A percentile compares a stretch with the other conserved stretches of the same genome.
Evolutionary conservation across 1,140 invertebrate species (phyloP).

Genomic region (Apolygus lucorum): DNA sequence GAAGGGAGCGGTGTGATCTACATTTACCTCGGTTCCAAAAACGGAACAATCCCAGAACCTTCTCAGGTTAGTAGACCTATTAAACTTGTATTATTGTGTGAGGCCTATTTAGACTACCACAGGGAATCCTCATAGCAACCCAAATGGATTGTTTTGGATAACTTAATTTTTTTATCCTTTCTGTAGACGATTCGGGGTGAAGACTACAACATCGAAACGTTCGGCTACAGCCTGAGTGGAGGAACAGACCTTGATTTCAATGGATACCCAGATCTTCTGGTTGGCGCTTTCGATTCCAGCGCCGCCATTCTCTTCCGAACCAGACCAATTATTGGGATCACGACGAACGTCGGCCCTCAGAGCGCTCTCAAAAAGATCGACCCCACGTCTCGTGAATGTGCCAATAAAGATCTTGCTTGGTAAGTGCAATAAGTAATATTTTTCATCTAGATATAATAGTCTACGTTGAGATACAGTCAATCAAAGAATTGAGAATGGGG

Average conservation of each 20-base stretch:
- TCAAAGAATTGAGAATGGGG: too few relatives aligned
- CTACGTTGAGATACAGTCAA: too few relatives aligned
- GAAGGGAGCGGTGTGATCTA: conserved; percentile 75
- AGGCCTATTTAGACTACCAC: too few relatives aligned
- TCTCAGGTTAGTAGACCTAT: conserved; percentile 56
- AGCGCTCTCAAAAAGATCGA: conserved; percentile 64
- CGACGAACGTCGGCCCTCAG: conserved; percentile 52
- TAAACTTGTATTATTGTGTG: too few relatives aligned
- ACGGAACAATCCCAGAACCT: conserved; percentile 61
- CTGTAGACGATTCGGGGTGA: conserved; percentile 49
- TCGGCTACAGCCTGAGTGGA: conserved; percentile 83
- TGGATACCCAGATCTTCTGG: conserved; percentile 82
- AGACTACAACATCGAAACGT: conserved; percentile 53
- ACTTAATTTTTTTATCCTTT: too few relatives aligned
- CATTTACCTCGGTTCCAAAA: conserved; percentile 71
- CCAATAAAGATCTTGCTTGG: conserved; percentile 62
- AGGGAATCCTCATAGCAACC: too few relatives aligned
- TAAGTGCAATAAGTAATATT: too few relatives aligned
- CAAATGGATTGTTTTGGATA: too few relatives aligned
- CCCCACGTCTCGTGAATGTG: conserved; percentile 64
- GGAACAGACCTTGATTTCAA: conserved; percentile 85
- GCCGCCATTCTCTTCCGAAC: conserved; percentile 62
- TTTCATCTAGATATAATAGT: too few relatives aligned
- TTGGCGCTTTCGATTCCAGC: conserved; percentile 79
- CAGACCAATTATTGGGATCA: conserved; percentile 77